A percentile compares a stretch with the other conserved stretches of the same genome.
Evolutionary conservation across 2,113 vertebrate species (phyloP).

Genomic region (Epinephelus cyanopodus): DNA sequence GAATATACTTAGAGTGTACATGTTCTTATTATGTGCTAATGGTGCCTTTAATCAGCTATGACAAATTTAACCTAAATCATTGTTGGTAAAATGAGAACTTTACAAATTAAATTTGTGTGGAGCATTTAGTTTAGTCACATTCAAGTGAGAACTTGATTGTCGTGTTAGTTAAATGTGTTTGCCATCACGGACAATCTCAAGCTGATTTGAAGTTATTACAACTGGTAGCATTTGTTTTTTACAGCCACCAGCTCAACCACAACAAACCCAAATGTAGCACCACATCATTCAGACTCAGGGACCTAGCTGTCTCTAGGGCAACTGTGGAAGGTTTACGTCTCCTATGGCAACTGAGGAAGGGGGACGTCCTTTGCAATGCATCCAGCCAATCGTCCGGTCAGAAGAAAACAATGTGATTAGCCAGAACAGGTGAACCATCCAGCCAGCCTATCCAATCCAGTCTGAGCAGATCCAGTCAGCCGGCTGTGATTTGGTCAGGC

Average conservation of each 20-base stretch:
- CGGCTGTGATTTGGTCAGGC: constrained; percentile 52
- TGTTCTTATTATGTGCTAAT: not conserved
- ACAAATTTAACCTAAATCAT: not conserved
- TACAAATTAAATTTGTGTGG: not conserved
- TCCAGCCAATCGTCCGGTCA: constrained; percentile 71
- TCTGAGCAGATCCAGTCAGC: constrained; percentile 32
- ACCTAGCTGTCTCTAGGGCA: constrained; percentile 83
- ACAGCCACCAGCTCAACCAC: constrained; percentile 16
- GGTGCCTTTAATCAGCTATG: not conserved
- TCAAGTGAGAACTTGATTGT: not conserved
- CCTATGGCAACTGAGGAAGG: constrained; percentile 82
- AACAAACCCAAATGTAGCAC: constrained; percentile 43
- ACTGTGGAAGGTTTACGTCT: constrained; percentile 81
- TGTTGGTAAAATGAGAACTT: not conserved
- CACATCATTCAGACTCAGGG: constrained; percentile 65
- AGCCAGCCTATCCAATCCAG: constrained; percentile 63
- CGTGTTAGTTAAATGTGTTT: not conserved
- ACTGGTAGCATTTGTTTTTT: constrained; percentile 16
- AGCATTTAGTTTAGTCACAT: not conserved
- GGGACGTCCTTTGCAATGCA: constrained; percentile 63
- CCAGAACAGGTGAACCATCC: constrained; percentile 64
- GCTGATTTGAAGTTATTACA: not conserved
- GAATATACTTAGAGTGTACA: not conserved
- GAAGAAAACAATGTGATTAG: constrained; percentile 62
- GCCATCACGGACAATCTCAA: not conserved